Evolutionary conservation across 2,113 vertebrate species (phyloP), one percentile per base, ranked within the genome.

Genomic region (Ranitomeya imitator): DNA sequence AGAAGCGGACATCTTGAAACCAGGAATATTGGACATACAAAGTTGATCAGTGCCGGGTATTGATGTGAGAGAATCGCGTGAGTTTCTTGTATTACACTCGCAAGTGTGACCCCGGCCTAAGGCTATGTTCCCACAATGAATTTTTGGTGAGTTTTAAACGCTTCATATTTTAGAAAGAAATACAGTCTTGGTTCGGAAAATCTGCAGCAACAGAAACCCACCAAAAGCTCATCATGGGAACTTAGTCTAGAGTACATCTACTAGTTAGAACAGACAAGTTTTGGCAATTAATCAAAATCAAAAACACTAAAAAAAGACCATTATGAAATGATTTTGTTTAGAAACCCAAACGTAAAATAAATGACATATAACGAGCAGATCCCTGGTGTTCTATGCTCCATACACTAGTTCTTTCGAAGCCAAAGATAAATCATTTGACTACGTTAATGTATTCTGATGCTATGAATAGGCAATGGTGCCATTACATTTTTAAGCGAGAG

Each of bases 401-500:
- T 84, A 45, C 82, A 84, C 63, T n/a, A 84, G 82, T 54, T 84
- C 14, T 26, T 86, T 52, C 55, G 37, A 67, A 79, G 74, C 13
- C n/a, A 26, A 45, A 67, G 74, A 79, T 79, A 65, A 79, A 65
- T 79, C 16, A 79, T 65, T 65, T 65, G 45, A 14, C 85, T 79
- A 86, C 18, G 76, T 79, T 86, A 79, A 79, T 79, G 57, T 79
- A 67, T 79, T 79, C 60, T 52, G 79, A 86, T 67, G 45, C 85
- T 79, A 86, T 78, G 85, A 86, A 86, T 79, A 86, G 76, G 55
- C 74, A 86, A 61, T 19, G 60, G 37, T 31, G 31, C 60, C 61
- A 55, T 86, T 61, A 77, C 57, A 76, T 61, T 86, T 78, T 86
- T 77, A 63, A 86, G 71, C 14, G 59, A 61, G 79, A 63, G 54